Conservation (phyloP, 2,888 invertebrate species). For the Matsumyia berberina region DNA sequence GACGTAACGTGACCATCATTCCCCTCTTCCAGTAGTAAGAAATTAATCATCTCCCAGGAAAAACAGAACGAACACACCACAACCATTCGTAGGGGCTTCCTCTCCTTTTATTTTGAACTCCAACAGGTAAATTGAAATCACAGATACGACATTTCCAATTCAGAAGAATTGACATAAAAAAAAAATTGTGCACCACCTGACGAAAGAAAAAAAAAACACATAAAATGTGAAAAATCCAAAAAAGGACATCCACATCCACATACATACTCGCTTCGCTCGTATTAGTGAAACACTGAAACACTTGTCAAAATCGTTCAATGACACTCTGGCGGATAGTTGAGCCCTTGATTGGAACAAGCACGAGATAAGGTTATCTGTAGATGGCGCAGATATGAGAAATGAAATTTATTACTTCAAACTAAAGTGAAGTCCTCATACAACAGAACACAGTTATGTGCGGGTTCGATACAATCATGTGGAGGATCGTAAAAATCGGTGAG, state of each 20-base stretch:
- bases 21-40: conserved; percentile 15
- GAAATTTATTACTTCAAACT: conserved; percentile 58
- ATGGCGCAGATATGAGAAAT: conserved; percentile 72
- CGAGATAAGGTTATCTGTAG: conserved; percentile 56
- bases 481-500: conserved; percentile 30
- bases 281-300: conserved; percentile 45
- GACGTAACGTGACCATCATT: background rate
- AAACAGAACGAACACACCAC: conserved; percentile 9
- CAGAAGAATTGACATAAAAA: conserved; percentile 66
- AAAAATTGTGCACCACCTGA: conserved; percentile 55
- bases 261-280: conserved; percentile 7
- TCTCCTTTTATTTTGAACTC: conserved; percentile 38
- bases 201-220: conserved; percentile 45
- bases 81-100: conserved; percentile 30
- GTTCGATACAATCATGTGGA: conserved; percentile 50
- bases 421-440: conserved; percentile 34
- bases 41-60: conserved; percentile 63
- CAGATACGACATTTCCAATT: conserved; percentile 58
- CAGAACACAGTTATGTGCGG: conserved; percentile 61
- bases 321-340: conserved; percentile 65
- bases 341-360: conserved; percentile 38
- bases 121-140: conserved; percentile 72
- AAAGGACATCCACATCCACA: conserved; percentile 21
- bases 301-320: conserved; percentile 73
- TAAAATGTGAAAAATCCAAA: conserved; percentile 52